Conservation (phyloP, 2,888 invertebrate genomes). For the Dicyrtoma fusca region DNA sequence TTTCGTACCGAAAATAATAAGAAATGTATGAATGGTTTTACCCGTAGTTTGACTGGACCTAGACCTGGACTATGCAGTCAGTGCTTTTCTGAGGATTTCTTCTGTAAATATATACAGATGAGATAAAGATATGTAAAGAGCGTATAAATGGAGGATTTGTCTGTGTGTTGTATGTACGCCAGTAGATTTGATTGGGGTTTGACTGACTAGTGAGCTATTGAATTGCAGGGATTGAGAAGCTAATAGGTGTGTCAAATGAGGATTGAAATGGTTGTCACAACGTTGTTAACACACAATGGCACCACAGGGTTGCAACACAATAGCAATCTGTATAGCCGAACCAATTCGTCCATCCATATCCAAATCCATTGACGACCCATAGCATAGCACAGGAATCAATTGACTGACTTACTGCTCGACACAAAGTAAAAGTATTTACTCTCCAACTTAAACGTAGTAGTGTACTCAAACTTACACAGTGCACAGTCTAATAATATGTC, state of each 20-base stretch:
- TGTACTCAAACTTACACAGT: no score
- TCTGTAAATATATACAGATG: background rate
- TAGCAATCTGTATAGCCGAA: conserved; percentile 1
- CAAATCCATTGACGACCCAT: no score
- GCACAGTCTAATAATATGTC: no score
- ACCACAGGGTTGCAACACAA: conserved; percentile 28
- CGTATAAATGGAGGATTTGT: background rate
- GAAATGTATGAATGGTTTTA: background rate
- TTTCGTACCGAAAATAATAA: no score
- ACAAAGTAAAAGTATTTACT: no score
- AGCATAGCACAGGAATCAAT: no score
- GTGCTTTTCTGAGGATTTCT: background rate
- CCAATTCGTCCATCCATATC: conserved; percentile 7
- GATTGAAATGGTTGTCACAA: conserved; percentile 47
- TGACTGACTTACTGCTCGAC: no score
- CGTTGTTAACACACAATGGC: conserved; percentile 42
- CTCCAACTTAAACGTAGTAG: no score
- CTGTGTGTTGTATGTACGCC: background rate
- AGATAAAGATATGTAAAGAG: background rate
- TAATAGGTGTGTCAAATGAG: conserved; percentile 47
- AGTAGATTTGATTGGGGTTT: background rate
- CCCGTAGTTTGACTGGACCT: background rate
- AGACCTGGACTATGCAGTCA: background rate
- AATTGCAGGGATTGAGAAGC: conserved; percentile 26
- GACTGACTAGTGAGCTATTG: background rate